phyloP scores from a whole-genome alignment of 92 coral and sea anemone genomes.

The Umimayanthus chanpuru region DNA sequence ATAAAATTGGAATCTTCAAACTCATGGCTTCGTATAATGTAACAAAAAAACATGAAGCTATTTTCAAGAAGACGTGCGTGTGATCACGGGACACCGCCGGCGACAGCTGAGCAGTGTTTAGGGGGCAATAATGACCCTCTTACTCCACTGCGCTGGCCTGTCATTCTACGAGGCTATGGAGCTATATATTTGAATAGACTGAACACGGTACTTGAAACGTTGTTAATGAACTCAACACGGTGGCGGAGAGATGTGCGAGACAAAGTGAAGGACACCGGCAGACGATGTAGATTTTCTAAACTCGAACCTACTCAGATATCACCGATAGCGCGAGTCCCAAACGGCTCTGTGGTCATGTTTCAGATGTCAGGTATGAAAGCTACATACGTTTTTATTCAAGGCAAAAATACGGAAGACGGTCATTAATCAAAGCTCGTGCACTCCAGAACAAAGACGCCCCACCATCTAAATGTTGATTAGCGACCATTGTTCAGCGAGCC shows the following conservation, averaged over 20 bases:
- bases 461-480: neutral
- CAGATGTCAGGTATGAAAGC: neutral
- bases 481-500: neutral
- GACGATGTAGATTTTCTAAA: neutral
- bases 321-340: neutral
- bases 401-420: neutral
- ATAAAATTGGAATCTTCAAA: conserved; percentile 39
- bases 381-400: neutral
- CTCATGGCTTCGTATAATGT: neutral
- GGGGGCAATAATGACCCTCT: neutral
- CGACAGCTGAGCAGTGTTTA: neutral
- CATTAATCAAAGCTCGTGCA: neutral
- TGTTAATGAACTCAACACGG: neutral
- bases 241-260: neutral
- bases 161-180: neutral
- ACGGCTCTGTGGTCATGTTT: neutral
- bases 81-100: neutral
- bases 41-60: neutral
- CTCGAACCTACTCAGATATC: neutral
- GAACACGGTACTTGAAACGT: neutral
- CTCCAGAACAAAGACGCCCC: conserved; percentile 12
- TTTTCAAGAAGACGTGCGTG: neutral
- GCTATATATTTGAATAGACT: neutral
- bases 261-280: neutral
- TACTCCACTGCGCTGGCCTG: neutral